Evolutionary conservation across 2,113 vertebrate genomes (phyloP).

Genomic region (Leucosticte australis): DNA sequence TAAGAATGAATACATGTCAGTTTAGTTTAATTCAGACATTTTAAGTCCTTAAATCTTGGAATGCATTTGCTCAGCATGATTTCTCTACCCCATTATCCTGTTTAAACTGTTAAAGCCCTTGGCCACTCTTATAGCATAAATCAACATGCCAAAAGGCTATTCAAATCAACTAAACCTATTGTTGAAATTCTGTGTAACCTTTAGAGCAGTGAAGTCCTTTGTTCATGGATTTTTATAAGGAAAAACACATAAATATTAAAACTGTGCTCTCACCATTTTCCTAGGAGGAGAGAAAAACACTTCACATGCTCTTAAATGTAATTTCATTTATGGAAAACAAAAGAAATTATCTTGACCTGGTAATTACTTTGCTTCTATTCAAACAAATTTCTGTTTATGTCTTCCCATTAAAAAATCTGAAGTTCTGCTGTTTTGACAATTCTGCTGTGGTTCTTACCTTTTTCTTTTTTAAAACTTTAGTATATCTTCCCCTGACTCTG

Average conservation of each 20-base stretch:
- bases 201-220: conserved; percentile 27
- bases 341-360: not conserved
- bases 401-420: not conserved
- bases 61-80: conserved; percentile 49
- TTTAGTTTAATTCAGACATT: conserved; percentile 57
- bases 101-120: conserved; percentile 58
- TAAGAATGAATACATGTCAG: conserved; percentile 42
- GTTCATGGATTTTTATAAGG: conserved; percentile 28
- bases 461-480: not conserved
- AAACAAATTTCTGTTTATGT: not conserved
- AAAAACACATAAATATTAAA: conserved; percentile 25
- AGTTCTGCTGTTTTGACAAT: not conserved
- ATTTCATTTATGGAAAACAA: conserved; percentile 13
- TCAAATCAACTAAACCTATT: conserved; percentile 42
- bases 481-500: not conserved
- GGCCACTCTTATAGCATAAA: conserved; percentile 51
- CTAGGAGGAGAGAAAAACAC: not conserved
- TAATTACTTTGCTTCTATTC: not conserved
- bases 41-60: conserved; percentile 47
- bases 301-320: not conserved
- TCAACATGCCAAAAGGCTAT: conserved; percentile 50
- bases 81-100: conserved; percentile 35
- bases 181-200: conserved; percentile 41
- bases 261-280: not conserved
- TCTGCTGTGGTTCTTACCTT: not conserved